Evolutionary conservation across 2,797 vertebrate genomes (phyloP).

Genomic region (Zalophus californianus): DNA sequence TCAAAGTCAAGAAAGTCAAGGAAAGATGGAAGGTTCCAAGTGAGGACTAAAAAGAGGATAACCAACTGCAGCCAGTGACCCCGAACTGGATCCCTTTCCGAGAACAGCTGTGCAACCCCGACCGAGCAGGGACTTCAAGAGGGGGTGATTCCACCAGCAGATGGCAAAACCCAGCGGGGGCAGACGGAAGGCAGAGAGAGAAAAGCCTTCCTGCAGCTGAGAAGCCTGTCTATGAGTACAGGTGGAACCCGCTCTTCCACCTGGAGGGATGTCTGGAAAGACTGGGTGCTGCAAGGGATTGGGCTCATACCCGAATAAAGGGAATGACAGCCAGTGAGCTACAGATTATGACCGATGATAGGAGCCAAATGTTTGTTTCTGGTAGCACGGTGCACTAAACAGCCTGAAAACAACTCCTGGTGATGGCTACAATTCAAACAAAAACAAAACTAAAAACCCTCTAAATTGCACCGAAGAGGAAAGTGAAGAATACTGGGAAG

Average conservation of each 20-base stretch:
- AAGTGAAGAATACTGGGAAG: not conserved
- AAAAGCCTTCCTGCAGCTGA: not conserved
- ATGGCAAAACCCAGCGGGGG: not conserved
- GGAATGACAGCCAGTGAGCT: not conserved
- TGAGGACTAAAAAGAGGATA: not conserved
- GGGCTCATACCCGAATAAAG: not conserved
- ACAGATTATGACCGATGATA: not conserved
- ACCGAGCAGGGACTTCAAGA: not conserved
- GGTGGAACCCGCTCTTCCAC: not conserved
- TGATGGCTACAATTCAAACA: not conserved
- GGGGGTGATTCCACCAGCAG: not conserved
- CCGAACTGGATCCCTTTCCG: not conserved
- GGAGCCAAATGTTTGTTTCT: not conserved
- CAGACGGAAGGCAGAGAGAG: not conserved
- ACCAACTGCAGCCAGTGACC: not conserved
- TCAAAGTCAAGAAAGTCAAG: not conserved
- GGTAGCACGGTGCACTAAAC: not conserved
- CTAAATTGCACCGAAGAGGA: not conserved
- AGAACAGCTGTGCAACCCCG: not conserved
- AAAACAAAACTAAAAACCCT: not conserved
- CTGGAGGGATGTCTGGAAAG: not conserved
- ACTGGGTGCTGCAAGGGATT: not conserved
- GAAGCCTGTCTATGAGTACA: not conserved
- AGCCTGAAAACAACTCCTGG: not conserved
- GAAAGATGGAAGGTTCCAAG: not conserved